A percentile compares a stretch with the other conserved stretches of the same genome.
phyloP scores from a whole-genome alignment of 2,797 vertebrate species.

The Gastrophryne carolinensis region DNA sequence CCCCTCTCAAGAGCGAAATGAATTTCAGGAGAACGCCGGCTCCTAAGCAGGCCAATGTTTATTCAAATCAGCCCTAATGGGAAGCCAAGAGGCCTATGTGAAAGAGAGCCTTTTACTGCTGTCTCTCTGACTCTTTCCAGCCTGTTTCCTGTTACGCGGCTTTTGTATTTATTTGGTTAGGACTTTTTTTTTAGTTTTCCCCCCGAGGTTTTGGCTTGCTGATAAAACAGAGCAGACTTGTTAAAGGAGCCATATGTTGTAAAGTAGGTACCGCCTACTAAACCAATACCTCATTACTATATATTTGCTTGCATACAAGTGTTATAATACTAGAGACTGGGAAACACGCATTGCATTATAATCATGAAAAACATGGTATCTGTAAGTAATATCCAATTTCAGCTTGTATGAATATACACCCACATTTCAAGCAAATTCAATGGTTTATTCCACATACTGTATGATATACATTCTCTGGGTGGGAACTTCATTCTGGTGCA shows the following conservation, averaged over 20 bases:
- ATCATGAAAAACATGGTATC: too few species aligned
- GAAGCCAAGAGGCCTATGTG: slow-evolving; percentile 52
- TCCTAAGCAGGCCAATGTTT: slow-evolving; percentile 47
- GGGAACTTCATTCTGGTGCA: too few species aligned
- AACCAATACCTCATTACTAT: too few species aligned
- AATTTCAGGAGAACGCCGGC: slow-evolving; percentile 33
- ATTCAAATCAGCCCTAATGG: slow-evolving; percentile 51
- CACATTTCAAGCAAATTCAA: too few species aligned
- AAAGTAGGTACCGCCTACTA: neutral
- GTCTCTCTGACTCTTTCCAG: slow-evolving; percentile 51
- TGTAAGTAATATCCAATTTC: too few species aligned
- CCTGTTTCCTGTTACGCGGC: slow-evolving; percentile 52
- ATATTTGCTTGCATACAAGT: too few species aligned
- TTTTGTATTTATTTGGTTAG: slow-evolving; percentile 53
- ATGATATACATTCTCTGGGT: too few species aligned
- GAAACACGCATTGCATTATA: too few species aligned
- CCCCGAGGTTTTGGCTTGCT: slow-evolving; percentile 45
- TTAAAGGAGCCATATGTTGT: slow-evolving; percentile 48
- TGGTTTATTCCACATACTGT: too few species aligned
- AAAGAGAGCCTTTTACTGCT: slow-evolving; percentile 51
- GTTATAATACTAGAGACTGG: too few species aligned
- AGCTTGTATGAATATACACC: too few species aligned
- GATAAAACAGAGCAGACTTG: slow-evolving; percentile 50
- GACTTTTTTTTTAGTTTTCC: slow-evolving; percentile 26
- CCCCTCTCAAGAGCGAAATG: slow-evolving; percentile 41